Evolutionary conservation across 2,797 vertebrate species (phyloP).

Genomic region (Enteromius afrohamiltoni): DNA sequence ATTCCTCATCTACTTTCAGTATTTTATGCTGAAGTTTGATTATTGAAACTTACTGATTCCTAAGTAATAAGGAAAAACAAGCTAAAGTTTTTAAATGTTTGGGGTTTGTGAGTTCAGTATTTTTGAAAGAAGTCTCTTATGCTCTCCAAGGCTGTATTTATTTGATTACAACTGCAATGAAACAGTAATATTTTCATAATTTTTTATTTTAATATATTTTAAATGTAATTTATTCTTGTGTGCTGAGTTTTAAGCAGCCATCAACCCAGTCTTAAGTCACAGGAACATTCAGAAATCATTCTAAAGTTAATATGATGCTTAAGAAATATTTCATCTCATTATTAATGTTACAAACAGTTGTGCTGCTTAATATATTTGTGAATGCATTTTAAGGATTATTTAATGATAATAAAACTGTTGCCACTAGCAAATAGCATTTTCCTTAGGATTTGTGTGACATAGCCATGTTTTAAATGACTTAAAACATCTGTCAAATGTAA

Average conservation of each 20-base stretch:
- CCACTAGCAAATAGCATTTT: too few relatives aligned
- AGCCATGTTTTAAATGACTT: background rate
- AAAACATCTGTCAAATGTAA: background rate
- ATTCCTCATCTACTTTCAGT: background rate
- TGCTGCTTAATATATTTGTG: background rate
- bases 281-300: background rate
- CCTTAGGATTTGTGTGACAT: background rate
- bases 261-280: background rate
- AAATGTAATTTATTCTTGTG: background rate
- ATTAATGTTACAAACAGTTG: background rate
- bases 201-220: background rate
- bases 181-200: background rate
- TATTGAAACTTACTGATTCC: background rate
- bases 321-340: background rate
- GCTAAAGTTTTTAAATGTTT: background rate
- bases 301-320: background rate
- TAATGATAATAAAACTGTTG: background rate
- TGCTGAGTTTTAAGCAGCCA: background rate
- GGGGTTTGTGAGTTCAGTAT: too few relatives aligned
- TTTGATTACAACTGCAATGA: background rate
- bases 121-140: background rate
- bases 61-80: background rate
- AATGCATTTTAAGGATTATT: background rate
- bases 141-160: background rate
- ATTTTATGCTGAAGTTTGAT: background rate